These are phyloP conservation scores for Myrmecophaga tridactyla DNA, from an alignment of 2,113 vertebrate genomes.

Conservation along the genomic window DNA sequence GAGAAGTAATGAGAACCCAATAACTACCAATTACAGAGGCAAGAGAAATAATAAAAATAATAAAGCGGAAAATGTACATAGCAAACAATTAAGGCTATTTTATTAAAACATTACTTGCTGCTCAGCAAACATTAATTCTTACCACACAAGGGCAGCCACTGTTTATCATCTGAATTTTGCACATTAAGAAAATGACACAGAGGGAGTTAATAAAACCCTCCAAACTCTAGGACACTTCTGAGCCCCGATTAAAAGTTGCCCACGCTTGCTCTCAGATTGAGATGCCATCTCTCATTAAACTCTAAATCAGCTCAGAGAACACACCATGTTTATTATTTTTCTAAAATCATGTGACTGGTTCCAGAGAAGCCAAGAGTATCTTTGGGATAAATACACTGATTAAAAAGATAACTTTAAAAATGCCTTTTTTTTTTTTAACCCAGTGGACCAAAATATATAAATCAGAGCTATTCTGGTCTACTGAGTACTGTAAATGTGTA, in stretches of 20 bases:
- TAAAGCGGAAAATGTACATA: slow-evolving; percentile 62
- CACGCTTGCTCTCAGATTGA: not conserved
- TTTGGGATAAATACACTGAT: slow-evolving; percentile 78
- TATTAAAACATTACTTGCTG: slow-evolving; percentile 55
- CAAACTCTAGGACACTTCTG: not conserved
- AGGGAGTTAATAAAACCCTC: not conserved
- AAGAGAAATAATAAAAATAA: slow-evolving; percentile 73
- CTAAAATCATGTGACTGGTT: slow-evolving; percentile 52
- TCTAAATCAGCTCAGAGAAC: slow-evolving; percentile 46
- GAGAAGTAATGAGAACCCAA: slow-evolving; percentile 63
- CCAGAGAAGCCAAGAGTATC: slow-evolving; percentile 60
- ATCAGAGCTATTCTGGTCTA: slow-evolving; percentile 78
- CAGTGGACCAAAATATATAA: slow-evolving; percentile 74
- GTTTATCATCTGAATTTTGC: not conserved
- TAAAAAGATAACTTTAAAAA: slow-evolving; percentile 70
- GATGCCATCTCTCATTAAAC: slow-evolving; percentile 46
- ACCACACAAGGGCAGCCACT: not conserved
- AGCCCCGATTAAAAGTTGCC: slow-evolving; percentile 24
- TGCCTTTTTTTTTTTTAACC: slow-evolving; percentile 59
- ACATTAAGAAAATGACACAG: not conserved
- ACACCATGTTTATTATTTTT: slow-evolving; percentile 34
- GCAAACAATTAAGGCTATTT: slow-evolving; percentile 67
- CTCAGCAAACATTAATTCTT: slow-evolving; percentile 44
- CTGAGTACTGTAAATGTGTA: slow-evolving; percentile 77
- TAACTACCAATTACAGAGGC: slow-evolving; percentile 52